Evolutionary conservation across 1,140 invertebrate species (phyloP).

Genomic region (Agrilus planipennis): DNA sequence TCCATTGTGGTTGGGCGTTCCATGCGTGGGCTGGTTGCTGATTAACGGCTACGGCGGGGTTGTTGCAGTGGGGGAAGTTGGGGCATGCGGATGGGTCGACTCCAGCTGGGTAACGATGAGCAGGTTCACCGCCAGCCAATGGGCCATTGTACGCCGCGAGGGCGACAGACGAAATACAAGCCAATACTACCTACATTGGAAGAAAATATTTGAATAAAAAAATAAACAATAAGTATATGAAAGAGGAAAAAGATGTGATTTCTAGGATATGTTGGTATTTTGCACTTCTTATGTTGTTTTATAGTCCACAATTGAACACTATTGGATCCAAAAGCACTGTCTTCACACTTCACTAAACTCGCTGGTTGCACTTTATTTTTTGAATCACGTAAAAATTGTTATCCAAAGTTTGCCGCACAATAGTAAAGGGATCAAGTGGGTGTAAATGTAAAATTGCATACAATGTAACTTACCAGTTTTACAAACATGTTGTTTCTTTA

Average conservation of each 20-base stretch:
- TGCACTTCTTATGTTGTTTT: no score
- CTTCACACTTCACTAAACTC: no score
- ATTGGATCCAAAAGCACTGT: no score
- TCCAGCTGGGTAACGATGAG: constrained; percentile 30
- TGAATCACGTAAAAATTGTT: no score
- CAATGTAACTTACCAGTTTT: constrained; percentile 32
- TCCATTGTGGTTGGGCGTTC: no score
- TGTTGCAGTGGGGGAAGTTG: constrained; percentile 34
- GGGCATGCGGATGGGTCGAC: constrained; percentile 34
- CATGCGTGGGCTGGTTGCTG: constrained; percentile 16
- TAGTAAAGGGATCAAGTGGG: no score
- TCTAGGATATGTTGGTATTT: no score
- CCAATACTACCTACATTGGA: constrained; percentile 28
- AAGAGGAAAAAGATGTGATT: no score
- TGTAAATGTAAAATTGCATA: no score
- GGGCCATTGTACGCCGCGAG: constrained; percentile 28
- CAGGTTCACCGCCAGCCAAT: constrained; percentile 30
- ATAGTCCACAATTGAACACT: no score
- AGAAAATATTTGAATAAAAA: not conserved
- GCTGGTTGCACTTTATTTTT: no score
- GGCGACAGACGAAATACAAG: constrained; percentile 23
- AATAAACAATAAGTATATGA: not conserved
- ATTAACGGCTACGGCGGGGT: constrained; percentile 29
- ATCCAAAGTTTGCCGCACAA: constrained; percentile 3
- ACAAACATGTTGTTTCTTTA: constrained; percentile 33